A percentile compares a stretch with the other conserved stretches of the same genome.
Evolutionary conservation across 2,888 invertebrate genomes (phyloP).

Genomic region (Harpalus rubripes): DNA sequence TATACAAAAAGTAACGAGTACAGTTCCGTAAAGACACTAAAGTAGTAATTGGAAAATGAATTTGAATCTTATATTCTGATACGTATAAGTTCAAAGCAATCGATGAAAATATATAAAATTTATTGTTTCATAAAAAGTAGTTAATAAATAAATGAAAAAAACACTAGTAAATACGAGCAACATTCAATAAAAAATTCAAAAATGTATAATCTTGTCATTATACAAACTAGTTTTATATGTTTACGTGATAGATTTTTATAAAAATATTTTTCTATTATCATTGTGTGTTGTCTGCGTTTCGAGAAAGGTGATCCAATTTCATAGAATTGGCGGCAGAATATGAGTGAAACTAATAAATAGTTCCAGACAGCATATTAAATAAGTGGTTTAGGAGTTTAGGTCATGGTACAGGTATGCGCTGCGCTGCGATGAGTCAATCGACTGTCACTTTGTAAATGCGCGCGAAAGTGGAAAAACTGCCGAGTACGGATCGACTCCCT

Average conservation of each 20-base stretch:
- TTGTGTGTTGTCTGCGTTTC: neutral
- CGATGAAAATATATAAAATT: too few species aligned
- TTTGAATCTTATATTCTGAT: too few species aligned
- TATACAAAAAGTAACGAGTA: too few species aligned
- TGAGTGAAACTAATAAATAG: conserved; percentile 45
- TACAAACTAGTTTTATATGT: conserved; percentile 20
- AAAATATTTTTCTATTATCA: conserved; percentile 22
- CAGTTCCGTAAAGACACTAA: too few species aligned
- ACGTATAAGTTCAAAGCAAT: too few species aligned
- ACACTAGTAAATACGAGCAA: neutral
- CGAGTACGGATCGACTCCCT: conserved; percentile 15
- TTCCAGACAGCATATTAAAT: conserved; percentile 28
- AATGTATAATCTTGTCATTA: conserved; percentile 9
- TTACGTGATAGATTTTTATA: neutral
- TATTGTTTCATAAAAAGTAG: neutral
- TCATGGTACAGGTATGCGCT: conserved; percentile 47
- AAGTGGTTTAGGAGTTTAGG: neutral
- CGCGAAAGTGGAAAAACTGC: conserved; percentile 24
- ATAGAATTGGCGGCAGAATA: conserved; percentile 18
- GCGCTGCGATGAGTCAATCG: conserved; percentile 51
- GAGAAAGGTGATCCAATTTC: conserved; percentile 34
- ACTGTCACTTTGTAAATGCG: conserved; percentile 45
- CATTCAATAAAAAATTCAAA: conserved; percentile 28
- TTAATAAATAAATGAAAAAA: neutral
- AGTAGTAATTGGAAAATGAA: too few species aligned